Conservation (phyloP, 1,140 invertebrate genomes). For the Fopius arisanus region DNA sequence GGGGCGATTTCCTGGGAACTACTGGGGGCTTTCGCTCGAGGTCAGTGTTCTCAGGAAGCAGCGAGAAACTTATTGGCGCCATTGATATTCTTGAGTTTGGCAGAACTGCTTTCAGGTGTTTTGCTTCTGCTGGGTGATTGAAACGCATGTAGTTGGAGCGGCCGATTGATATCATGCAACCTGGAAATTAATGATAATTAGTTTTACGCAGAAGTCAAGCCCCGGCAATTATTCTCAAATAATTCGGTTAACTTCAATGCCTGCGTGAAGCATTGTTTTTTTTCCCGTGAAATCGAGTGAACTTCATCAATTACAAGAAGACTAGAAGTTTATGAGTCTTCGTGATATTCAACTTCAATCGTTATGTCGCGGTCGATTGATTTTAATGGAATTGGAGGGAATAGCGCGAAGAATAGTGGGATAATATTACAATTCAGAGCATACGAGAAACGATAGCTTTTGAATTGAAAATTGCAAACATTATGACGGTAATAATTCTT, state of each 20-base stretch:
- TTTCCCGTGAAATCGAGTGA: too few relatives aligned
- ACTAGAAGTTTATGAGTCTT: neutral
- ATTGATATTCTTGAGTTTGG: conserved; percentile 80
- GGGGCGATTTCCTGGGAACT: conserved; percentile 63
- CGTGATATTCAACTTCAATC: neutral
- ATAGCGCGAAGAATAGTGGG: neutral
- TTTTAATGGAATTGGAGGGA: neutral
- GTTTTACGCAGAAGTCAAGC: neutral
- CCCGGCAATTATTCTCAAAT: neutral
- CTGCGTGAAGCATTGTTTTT: too few relatives aligned
- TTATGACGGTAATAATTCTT: neutral
- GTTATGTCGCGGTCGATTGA: neutral
- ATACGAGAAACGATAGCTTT: neutral
- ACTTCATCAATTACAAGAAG: neutral
- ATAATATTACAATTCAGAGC: neutral
- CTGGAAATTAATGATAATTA: conserved; percentile 58
- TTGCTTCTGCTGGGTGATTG: conserved; percentile 88
- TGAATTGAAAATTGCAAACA: neutral
- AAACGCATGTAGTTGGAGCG: conserved; percentile 88
- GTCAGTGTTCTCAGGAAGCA: conserved; percentile 44
- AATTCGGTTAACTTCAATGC: neutral
- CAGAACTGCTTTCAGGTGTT: conserved; percentile 81
- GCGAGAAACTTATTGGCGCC: conserved; percentile 71
- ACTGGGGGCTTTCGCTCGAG: conserved; percentile 65
- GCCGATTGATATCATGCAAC: conserved; percentile 87